These are phyloP conservation scores for Rhodeus uyekii DNA, from an alignment of 2,797 vertebrate genomes.

Conservation along the genomic window DNA sequence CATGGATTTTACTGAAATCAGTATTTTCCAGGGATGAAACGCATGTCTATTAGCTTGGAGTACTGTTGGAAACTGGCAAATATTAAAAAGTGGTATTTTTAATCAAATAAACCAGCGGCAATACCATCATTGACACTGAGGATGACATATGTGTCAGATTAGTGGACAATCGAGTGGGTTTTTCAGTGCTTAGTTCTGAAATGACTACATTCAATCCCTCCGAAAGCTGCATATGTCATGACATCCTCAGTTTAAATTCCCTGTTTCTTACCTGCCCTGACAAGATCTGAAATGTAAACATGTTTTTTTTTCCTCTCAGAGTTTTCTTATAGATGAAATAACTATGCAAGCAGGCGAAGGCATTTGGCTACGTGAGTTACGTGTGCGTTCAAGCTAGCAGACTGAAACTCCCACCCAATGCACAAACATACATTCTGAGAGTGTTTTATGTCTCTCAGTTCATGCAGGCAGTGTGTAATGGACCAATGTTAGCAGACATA, in stretches of 20 bases:
- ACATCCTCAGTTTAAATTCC: neutral
- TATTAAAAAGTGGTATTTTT: neutral
- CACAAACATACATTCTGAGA: slow-evolving; percentile 63
- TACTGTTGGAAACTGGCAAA: neutral
- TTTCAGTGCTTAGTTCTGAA: neutral
- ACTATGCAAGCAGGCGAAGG: neutral
- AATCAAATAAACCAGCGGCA: neutral
- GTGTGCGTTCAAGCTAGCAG: neutral
- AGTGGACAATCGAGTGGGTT: neutral
- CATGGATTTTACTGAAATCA: slow-evolving; percentile 54
- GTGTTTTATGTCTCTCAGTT: slow-evolving; percentile 48
- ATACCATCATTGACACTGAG: neutral
- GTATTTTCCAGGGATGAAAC: slow-evolving; percentile 62
- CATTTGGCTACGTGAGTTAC: slow-evolving; percentile 18
- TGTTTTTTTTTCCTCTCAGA: slow-evolving; percentile 3
- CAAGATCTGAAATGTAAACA: slow-evolving; percentile 22
- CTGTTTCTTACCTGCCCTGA: slow-evolving; percentile 1
- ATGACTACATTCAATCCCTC: neutral
- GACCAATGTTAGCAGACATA: slow-evolving; percentile 6
- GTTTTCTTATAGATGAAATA: neutral
- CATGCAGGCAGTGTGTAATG: slow-evolving; percentile 17
- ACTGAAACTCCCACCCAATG: neutral
- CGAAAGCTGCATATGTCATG: neutral
- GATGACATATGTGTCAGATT: neutral
- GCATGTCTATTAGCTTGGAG: neutral